Conservation (phyloP, 2,888 invertebrate species). For the Tetragonisca angustula region DNA sequence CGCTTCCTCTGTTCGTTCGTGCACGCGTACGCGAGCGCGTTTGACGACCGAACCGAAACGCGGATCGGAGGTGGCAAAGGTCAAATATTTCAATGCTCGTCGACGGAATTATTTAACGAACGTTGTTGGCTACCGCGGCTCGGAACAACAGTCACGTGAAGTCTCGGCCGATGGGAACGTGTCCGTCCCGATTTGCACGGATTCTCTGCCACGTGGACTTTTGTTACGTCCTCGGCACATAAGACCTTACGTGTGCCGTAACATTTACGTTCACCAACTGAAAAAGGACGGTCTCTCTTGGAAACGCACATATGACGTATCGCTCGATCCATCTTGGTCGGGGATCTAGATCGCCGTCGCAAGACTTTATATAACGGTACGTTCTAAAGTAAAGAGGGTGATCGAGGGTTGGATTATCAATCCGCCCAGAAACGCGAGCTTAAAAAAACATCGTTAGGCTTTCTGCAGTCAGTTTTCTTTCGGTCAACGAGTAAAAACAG, state of each 20-base stretch:
- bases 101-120: slow-evolving; percentile 31
- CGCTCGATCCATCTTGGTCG: slow-evolving; percentile 17
- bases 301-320: slow-evolving; percentile 5
- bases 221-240: slow-evolving; percentile 8
- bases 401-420: neutral
- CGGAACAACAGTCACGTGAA: slow-evolving; percentile 34
- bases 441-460: no score
- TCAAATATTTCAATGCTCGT: slow-evolving; percentile 23
- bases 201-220: slow-evolving; percentile 20
- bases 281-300: neutral
- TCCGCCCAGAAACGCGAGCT: neutral
- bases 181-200: slow-evolving; percentile 1
- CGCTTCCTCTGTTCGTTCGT: neutral
- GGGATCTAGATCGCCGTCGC: slow-evolving; percentile 15
- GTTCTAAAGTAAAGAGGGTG: slow-evolving; percentile 19
- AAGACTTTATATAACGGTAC: neutral
- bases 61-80: slow-evolving; percentile 20
- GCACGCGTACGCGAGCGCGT: neutral
- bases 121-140: neutral
- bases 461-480: no score
- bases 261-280: slow-evolving; percentile 4
- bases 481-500: no score
- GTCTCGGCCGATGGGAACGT: slow-evolving; percentile 23
- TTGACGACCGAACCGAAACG: neutral
- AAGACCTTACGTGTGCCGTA: slow-evolving; percentile 16